Conservation (phyloP, 1,140 invertebrate species). For the Drosophila kurseongensis region DNA sequence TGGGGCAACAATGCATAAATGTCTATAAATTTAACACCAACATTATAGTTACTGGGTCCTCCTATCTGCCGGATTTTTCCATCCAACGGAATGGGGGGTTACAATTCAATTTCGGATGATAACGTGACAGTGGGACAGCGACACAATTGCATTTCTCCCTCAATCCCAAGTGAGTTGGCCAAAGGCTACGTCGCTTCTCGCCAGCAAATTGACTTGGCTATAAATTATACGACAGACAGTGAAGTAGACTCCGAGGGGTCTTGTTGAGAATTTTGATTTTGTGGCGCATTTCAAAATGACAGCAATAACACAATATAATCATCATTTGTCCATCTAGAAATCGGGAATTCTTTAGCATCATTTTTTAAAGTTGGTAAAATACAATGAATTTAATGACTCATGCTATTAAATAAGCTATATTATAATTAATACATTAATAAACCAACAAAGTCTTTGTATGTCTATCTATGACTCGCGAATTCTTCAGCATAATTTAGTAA, state of each 20-base stretch:
- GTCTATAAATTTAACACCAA: slow-evolving; percentile 59
- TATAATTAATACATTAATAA: too few relatives aligned
- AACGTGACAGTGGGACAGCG: slow-evolving; percentile 32
- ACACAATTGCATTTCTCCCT: slow-evolving; percentile 55
- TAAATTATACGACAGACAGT: slow-evolving; percentile 63
- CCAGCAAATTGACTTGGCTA: slow-evolving; percentile 58
- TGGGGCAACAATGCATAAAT: slow-evolving; percentile 26
- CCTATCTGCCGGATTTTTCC: neutral
- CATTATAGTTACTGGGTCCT: slow-evolving; percentile 17
- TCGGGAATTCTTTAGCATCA: neutral
- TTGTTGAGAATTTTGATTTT: neutral
- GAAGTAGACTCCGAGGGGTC: neutral
- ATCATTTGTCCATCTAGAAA: too few relatives aligned
- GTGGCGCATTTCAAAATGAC: neutral
- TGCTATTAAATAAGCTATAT: too few relatives aligned
- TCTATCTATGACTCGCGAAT: neutral
- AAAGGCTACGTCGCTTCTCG: slow-evolving; percentile 19
- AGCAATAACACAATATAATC: too few relatives aligned
- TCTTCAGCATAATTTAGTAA: neutral
- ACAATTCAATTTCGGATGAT: slow-evolving; percentile 68
- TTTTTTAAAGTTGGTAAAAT: neutral
- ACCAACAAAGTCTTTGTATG: too few relatives aligned
- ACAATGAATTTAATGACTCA: too few relatives aligned
- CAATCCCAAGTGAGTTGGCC: slow-evolving; percentile 2
- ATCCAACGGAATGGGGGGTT: slow-evolving; percentile 4